A percentile compares a stretch with the other conserved stretches of the same genome.
These are phyloP conservation scores for Apoderus coryli DNA, from an alignment of 2,888 invertebrate genomes.

Conservation along the genomic window DNA sequence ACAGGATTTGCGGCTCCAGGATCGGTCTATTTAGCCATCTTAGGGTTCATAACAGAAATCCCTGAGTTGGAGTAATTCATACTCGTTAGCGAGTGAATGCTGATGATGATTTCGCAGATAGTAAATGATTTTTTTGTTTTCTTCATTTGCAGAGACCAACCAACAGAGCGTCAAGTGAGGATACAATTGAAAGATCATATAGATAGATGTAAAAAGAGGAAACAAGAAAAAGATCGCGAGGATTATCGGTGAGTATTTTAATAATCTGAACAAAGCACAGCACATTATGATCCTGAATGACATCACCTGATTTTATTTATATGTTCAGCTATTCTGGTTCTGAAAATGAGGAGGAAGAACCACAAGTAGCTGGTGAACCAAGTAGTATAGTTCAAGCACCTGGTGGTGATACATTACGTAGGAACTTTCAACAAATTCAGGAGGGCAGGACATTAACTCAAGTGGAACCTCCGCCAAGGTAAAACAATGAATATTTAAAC, in stretches of 20 bases:
- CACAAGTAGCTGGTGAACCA: slow-evolving; percentile 82
- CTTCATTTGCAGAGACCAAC: slow-evolving; percentile 71
- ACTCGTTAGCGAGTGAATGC: too few species aligned
- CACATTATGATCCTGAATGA: too few species aligned
- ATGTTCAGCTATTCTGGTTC: slow-evolving; percentile 93
- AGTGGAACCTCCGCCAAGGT: slow-evolving; percentile 40
- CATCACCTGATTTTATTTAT: too few species aligned
- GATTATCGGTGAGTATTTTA: too few species aligned
- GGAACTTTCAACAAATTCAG: slow-evolving; percentile 98
- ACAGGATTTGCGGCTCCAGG: too few species aligned
- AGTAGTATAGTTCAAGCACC: slow-evolving; percentile 84
- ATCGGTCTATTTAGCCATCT: too few species aligned
- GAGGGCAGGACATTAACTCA: slow-evolving; percentile 53
- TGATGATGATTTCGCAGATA: too few species aligned
- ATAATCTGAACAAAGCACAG: too few species aligned
- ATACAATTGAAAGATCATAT: slow-evolving; percentile 99
- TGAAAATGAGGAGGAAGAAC: slow-evolving; percentile 93
- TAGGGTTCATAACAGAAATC: too few species aligned
- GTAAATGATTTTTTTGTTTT: slow-evolving; percentile 3
- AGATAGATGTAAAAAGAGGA: slow-evolving; percentile 91
- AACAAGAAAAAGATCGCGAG: slow-evolving; percentile 72
- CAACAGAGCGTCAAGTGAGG: slow-evolving; percentile 93
- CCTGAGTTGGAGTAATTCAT: too few species aligned
- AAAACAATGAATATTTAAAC: slow-evolving; percentile 9
- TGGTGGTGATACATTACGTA: slow-evolving; percentile 87